Percentiles rank a stretch among this genome's conserved stretches.
Evolutionary conservation across 2,113 vertebrate genomes (phyloP).

Genomic region (Vanacampus margaritifer): DNA sequence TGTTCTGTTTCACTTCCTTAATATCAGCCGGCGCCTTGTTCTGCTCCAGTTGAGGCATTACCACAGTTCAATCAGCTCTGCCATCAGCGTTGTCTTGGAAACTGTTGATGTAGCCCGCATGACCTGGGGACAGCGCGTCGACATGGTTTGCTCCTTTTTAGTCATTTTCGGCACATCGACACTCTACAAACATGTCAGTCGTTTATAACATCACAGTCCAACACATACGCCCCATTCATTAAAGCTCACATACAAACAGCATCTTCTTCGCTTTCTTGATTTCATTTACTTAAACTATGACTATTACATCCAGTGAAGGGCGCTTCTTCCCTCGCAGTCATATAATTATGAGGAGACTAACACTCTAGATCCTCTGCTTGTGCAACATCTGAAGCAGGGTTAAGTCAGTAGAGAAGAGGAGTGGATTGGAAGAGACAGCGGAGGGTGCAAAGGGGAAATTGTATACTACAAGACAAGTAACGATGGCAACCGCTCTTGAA

Average conservation of each 20-base stretch:
- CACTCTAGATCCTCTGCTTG: slow-evolving; percentile 39
- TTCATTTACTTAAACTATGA: slow-evolving; percentile 24
- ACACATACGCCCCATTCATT: slow-evolving; percentile 15
- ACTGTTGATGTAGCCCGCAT: slow-evolving; percentile 38
- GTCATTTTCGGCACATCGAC: slow-evolving; percentile 18
- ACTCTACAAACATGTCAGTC: slow-evolving; percentile 1
- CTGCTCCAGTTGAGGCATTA: slow-evolving; percentile 45
- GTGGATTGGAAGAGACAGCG: slow-evolving; percentile 43
- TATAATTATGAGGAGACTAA: slow-evolving; percentile 38
- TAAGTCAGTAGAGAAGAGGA: slow-evolving; percentile 50
- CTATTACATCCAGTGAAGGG: slow-evolving; percentile 40
- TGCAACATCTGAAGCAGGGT: slow-evolving; percentile 63
- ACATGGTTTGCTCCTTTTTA: slow-evolving; percentile 12
- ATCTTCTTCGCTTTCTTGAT: slow-evolving; percentile 14
- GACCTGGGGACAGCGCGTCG: slow-evolving; percentile 34
- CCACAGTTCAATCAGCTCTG: slow-evolving; percentile 24
- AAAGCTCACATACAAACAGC: slow-evolving; percentile 13
- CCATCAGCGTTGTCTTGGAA: slow-evolving; percentile 50
- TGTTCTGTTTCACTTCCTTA: slow-evolving; percentile 38
- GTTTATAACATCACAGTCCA: slow-evolving; percentile 12
- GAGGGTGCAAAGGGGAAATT: slow-evolving; percentile 60
- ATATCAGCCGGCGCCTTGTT: slow-evolving; percentile 45
- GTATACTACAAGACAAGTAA: slow-evolving; percentile 57
- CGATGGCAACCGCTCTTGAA: slow-evolving; percentile 66
- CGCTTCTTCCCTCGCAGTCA: slow-evolving; percentile 25